These are phyloP conservation scores for Chymomyza costata DNA, from an alignment of 1,140 invertebrate genomes.

Conservation along the genomic window DNA sequence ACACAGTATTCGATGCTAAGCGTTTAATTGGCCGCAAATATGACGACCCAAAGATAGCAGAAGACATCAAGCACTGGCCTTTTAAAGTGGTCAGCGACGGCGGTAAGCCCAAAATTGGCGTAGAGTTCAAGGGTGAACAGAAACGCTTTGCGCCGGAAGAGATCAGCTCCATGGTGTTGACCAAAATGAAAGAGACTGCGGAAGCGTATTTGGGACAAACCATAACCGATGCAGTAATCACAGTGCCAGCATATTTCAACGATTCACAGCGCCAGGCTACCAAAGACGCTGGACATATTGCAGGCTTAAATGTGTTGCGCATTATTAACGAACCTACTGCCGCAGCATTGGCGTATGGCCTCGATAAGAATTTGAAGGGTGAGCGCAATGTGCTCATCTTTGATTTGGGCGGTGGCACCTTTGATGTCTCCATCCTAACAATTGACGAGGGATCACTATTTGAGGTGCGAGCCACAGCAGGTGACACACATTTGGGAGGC, in stretches of 20 bases:
- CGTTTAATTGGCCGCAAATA: conserved; percentile 81
- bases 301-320: conserved; percentile 82
- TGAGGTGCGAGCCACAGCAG: conserved; percentile 87
- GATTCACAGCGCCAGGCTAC: conserved; percentile 82
- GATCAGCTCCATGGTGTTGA: conserved; percentile 86
- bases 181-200: conserved; percentile 89
- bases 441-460: conserved; percentile 90
- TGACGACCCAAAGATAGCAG: conserved; percentile 84
- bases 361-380: conserved; percentile 86
- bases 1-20: conserved; percentile 76
- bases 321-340: conserved; percentile 86
- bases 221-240: conserved; percentile 81
- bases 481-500: conserved; percentile 85
- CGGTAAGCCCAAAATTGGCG: conserved; percentile 83
- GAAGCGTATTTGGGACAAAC: conserved; percentile 85
- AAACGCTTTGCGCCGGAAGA: conserved; percentile 87
- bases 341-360: conserved; percentile 84
- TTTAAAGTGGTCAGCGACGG: conserved; percentile 82
- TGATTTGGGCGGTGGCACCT: conserved; percentile 85
- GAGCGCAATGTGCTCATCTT: conserved; percentile 85
- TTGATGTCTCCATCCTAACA: conserved; percentile 90
- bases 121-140: conserved; percentile 83
- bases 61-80: conserved; percentile 86
- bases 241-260: conserved; percentile 80
- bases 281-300: conserved; percentile 81